Base-by-base conservation (phyloP, 2,113 vertebrate species). In the Sander lucioperca region DNA sequence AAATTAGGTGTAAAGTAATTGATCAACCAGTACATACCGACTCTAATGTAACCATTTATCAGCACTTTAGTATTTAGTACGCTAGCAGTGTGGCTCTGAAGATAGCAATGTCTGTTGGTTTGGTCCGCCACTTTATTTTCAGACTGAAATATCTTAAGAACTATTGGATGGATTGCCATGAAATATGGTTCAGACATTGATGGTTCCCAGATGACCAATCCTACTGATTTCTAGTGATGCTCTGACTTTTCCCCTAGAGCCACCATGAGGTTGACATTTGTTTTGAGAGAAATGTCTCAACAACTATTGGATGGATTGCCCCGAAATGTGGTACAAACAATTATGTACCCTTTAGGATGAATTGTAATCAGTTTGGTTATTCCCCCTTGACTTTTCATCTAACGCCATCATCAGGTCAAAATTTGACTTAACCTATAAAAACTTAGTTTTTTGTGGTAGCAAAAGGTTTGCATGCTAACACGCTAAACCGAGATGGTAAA, bases 11-110 rank as follows among this genome's bases (percentile, higher is more conserved):
- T 19, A 63, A 3, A n/a, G n/a, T 68, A 10, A 59, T 19, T 18
- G n/a, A 63, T 62, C n/a, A 45, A 16, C 23, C 59, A 51, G 61
- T 25, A 30, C 65, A 45, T 48, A 30, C 45, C 0, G 5, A 54
- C 33, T 71, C 18, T 19, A 62, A 56, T 33, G n/a, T 66, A 47
- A 65, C 33, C 18, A 54, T 43, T 75, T 54, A 75, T 64, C n/a
- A 43, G 47, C 50, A 33, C 33, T 53, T 58, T 48, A 45, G 33
- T 25, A 14, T 48, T 59, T 16, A 57, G 14, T 16, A 0, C 1
- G 2, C 58, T 2, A 33, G 36, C 48, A 13, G 18, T 18, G 67
- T 33, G 23, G 23, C 66, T 70, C 39, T 21, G 16, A 39, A 69
- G 27, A 54, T 5, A 30, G 12, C 6, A 9, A 11, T 45, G 54